These are phyloP conservation scores for Trachurus trachurus DNA, from an alignment of 2,797 vertebrate species.

Conservation along the genomic window DNA sequence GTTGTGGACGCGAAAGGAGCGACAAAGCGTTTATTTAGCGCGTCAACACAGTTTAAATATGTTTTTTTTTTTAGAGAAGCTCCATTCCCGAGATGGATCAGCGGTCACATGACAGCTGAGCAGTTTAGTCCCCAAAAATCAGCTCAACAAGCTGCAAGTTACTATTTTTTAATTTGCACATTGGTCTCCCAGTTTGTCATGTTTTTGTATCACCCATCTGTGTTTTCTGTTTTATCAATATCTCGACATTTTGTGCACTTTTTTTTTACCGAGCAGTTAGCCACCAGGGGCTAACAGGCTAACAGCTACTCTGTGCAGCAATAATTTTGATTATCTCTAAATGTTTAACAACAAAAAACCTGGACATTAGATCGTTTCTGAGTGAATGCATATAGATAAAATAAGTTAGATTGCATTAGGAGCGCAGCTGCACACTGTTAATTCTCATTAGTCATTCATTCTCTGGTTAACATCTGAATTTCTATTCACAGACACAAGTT, in stretches of 20 bases:
- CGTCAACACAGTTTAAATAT: not conserved
- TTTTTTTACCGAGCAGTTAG: constrained; percentile 42
- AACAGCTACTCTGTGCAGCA: constrained; percentile 38
- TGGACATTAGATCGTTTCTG: not conserved
- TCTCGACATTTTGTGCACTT: constrained; percentile 19
- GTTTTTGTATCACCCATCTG: not conserved
- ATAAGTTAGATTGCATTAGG: not conserved
- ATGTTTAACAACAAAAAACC: not conserved
- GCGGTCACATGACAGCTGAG: constrained; percentile 83
- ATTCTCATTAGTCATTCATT: constrained; percentile 14
- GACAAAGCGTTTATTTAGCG: not conserved
- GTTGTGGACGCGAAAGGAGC: not conserved
- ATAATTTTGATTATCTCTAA: not conserved
- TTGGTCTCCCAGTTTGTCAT: not conserved
- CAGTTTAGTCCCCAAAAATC: constrained; percentile 28
- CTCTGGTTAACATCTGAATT: not conserved
- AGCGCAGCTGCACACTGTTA: not conserved
- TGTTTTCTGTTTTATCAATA: constrained; percentile 23
- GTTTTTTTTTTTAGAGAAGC: constrained; percentile 29
- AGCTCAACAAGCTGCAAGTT: constrained; percentile 21
- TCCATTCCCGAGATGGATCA: constrained; percentile 58
- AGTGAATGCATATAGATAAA: not conserved
- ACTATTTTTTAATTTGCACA: not conserved
- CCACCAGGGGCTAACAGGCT: constrained; percentile 64
- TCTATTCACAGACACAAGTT: not conserved